Conservation (phyloP, 2,113 vertebrate genomes). For the Sarotherodon lohbergeri region DNA sequence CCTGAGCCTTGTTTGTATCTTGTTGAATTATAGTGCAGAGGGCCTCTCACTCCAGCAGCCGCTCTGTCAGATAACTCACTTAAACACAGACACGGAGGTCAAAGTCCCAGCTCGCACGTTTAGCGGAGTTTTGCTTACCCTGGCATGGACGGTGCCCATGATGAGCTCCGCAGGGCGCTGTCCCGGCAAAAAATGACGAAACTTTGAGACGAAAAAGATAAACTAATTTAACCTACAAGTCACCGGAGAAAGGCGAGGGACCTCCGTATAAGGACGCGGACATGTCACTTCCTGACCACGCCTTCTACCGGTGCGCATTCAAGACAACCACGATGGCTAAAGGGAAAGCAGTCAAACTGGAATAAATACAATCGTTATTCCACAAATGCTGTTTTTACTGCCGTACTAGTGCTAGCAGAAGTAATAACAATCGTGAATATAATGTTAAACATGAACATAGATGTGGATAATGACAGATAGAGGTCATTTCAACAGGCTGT, state of each 20-base stretch:
- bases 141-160: slow-evolving; percentile 91
- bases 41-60: not conserved
- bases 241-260: slow-evolving; percentile 1
- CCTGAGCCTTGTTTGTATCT: not conserved
- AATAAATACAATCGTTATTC: not conserved
- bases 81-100: slow-evolving; percentile 55
- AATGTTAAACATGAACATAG: not conserved
- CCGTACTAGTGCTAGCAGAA: not conserved
- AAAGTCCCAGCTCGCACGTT: not conserved
- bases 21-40: not conserved
- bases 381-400: not conserved
- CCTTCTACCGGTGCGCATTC: slow-evolving; percentile 29
- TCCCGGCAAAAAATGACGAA: not conserved
- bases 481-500: not conserved
- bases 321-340: not conserved
- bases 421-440: not conserved
- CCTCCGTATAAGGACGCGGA: slow-evolving; percentile 36
- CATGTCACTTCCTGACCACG: slow-evolving; percentile 69
- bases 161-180: slow-evolving; percentile 15
- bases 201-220: not conserved
- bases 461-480: not conserved
- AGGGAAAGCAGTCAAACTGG: not conserved
- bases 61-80: not conserved
- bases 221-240: slow-evolving; percentile 14
- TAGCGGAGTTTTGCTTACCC: slow-evolving; percentile 72